These are phyloP conservation scores for Drosophila colorata DNA, from an alignment of 2,888 invertebrate species.

Conservation along the genomic window DNA sequence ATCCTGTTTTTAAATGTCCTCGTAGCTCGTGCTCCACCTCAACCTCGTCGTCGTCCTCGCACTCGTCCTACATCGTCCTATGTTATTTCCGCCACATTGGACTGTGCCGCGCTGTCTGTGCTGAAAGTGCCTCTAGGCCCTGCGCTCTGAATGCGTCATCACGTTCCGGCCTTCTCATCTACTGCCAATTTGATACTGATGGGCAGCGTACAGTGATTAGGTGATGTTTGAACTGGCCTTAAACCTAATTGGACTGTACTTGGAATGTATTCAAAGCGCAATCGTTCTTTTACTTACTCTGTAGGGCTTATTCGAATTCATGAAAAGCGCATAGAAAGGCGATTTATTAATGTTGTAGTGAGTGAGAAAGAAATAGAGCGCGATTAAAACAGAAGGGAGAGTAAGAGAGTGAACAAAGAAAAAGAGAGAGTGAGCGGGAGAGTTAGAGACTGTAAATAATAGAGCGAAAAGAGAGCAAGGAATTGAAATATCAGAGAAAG, in stretches of 20 bases:
- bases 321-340: constrained; percentile 6
- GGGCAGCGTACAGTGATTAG: constrained; percentile 12
- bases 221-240: not conserved
- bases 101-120: constrained; percentile 24
- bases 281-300: too few species aligned
- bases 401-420: too few species aligned
- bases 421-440: fast-evolving
- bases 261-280: not conserved
- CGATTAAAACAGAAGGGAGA: too few species aligned
- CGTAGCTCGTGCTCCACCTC: constrained; percentile 1
- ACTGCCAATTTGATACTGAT: constrained; percentile 42
- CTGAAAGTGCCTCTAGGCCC: constrained; percentile 2
- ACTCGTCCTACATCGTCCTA: not conserved
- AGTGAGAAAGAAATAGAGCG: too few species aligned
- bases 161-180: constrained; percentile 39
- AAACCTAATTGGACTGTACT: not conserved
- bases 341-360: too few species aligned
- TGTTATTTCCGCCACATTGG: constrained; percentile 45
- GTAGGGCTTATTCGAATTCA: not conserved
- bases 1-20: constrained; percentile 56
- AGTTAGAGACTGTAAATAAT: too few species aligned
- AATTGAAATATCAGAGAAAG: too few species aligned
- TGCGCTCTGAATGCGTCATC: constrained; percentile 53
- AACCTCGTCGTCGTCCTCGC: not conserved
- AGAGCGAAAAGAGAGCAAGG: too few species aligned